Conservation (phyloP, 2,113 vertebrate species). For the Nothobranchius kuhntae region DNA sequence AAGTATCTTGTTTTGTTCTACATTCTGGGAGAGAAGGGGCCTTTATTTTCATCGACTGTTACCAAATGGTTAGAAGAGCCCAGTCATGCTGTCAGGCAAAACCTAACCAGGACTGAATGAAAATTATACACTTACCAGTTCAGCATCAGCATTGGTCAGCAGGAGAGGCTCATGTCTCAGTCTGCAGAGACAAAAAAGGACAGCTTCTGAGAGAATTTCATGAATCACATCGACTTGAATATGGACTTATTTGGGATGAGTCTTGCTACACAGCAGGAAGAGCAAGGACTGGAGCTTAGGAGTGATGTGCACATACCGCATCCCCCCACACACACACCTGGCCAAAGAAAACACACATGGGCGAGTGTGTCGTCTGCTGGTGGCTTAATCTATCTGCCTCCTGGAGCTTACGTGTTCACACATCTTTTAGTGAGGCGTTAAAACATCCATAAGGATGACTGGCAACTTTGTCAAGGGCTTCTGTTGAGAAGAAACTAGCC, state of each 20-base stretch:
- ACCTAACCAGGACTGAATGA: constrained; percentile 11
- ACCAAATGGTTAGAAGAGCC: constrained; percentile 15
- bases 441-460: constrained; percentile 11
- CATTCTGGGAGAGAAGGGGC: constrained; percentile 3
- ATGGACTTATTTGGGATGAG: constrained; percentile 62
- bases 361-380: constrained; percentile 13
- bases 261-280: constrained; percentile 20
- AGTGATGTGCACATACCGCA: constrained; percentile 19
- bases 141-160: constrained; percentile 69
- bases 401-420: constrained; percentile 15
- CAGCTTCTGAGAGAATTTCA: constrained; percentile 50
- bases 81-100: neutral
- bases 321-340: neutral
- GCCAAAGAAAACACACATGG: constrained; percentile 47
- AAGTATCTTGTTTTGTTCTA: constrained; percentile 8
- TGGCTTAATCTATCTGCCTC: constrained; percentile 27
- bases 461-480: constrained; percentile 20
- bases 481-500: neutral
- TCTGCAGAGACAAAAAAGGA: constrained; percentile 72
- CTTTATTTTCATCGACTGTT: constrained; percentile 11
- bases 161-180: constrained; percentile 68
- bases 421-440: constrained; percentile 8
- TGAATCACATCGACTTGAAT: constrained; percentile 36
- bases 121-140: constrained; percentile 72
- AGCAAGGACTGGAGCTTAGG: constrained; percentile 1